These are phyloP conservation scores for Hycleus cichorii DNA, from an alignment of 1,140 invertebrate species.

Conservation along the genomic window DNA sequence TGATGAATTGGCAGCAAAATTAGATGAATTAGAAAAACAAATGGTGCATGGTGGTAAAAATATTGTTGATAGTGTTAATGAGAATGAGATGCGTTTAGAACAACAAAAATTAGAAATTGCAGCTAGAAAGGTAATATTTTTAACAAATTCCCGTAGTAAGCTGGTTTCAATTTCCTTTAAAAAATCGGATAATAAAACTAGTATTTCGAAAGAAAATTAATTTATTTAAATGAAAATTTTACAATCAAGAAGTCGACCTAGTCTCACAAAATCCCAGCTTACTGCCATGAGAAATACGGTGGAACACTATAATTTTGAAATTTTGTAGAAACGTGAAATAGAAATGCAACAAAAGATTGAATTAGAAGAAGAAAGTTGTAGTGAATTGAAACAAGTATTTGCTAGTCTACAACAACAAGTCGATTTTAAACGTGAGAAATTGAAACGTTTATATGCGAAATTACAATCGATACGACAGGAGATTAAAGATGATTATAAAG, in stretches of 20 bases:
- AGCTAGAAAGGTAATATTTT: constrained; percentile 62
- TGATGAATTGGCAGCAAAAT: constrained; percentile 46
- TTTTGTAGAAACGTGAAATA: constrained; percentile 51
- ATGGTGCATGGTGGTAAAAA: constrained; percentile 78
- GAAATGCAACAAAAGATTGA: constrained; percentile 85
- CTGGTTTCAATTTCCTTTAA: no score
- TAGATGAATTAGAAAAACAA: constrained; percentile 73
- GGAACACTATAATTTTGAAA: neutral
- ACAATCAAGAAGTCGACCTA: no score
- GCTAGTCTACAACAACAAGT: constrained; percentile 85
- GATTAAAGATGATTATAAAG: constrained; percentile 38
- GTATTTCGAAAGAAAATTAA: no score
- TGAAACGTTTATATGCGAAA: constrained; percentile 54
- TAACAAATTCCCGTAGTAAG: no score
- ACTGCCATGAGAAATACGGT: no score
- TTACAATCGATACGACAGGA: constrained; percentile 46
- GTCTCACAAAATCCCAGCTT: no score
- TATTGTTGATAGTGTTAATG: constrained; percentile 84
- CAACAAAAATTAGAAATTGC: constrained; percentile 71
- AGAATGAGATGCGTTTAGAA: constrained; percentile 78
- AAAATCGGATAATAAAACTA: no score
- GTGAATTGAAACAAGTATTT: constrained; percentile 78
- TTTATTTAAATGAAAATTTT: no score
- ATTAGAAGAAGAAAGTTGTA: constrained; percentile 78
- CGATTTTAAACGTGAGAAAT: constrained; percentile 84